These are phyloP conservation scores for Lophotis ruficrista DNA, from an alignment of 2,113 vertebrate species.

Conservation along the genomic window DNA sequence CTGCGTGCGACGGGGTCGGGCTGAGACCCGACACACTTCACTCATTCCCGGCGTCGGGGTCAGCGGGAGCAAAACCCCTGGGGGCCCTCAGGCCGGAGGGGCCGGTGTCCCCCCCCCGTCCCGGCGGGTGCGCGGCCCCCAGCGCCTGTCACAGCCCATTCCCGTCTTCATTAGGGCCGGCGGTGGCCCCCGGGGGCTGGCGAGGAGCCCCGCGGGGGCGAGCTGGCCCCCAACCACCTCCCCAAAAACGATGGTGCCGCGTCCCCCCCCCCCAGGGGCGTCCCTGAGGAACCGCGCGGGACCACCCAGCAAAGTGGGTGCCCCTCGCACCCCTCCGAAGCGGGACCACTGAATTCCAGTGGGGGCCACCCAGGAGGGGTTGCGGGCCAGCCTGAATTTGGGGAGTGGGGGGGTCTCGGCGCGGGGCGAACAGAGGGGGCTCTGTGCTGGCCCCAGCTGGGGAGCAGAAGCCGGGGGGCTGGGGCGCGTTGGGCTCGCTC, in stretches of 20 bases:
- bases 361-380: not conserved
- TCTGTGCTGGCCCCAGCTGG: not conserved
- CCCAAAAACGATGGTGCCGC: accelerated
- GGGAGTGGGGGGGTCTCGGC: not conserved
- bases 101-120: no score
- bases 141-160: constrained; percentile 43
- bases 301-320: not conserved
- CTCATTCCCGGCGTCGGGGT: accelerated
- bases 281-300: not conserved
- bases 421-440: not conserved
- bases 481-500: not conserved
- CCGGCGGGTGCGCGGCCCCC: not conserved
- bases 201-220: not conserved
- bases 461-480: not conserved
- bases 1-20: not conserved
- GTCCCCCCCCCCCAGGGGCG: not conserved
- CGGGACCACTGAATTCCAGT: not conserved
- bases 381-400: not conserved
- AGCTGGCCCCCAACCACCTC: not conserved
- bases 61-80: not conserved
- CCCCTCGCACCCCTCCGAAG: no score
- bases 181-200: not conserved
- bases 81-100: not conserved
- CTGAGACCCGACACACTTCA: not conserved
- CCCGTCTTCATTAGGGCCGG: constrained; percentile 21